Evolutionary conservation across 2,888 invertebrate genomes (phyloP).

Genomic region (Dioctria linearis): DNA sequence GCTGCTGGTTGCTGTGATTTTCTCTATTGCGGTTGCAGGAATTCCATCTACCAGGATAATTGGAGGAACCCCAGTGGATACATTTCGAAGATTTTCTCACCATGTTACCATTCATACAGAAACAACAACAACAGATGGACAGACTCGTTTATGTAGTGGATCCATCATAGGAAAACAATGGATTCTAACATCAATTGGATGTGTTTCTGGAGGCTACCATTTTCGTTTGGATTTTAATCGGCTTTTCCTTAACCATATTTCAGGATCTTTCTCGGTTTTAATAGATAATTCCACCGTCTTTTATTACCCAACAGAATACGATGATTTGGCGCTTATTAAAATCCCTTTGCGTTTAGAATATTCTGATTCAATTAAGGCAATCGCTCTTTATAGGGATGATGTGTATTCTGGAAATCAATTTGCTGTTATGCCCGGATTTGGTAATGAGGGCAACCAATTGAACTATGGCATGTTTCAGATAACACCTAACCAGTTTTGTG

Average conservation of each 20-base stretch:
- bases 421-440: conserved; percentile 37
- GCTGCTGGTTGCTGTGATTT: background rate
- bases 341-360: background rate
- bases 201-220: background rate
- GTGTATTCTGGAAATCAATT: background rate
- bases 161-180: conserved; percentile 34
- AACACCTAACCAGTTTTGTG: background rate
- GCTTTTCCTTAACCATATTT: background rate
- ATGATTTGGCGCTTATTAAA: conserved; percentile 29
- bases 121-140: background rate
- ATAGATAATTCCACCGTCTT: background rate
- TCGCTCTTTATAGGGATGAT: background rate
- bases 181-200: conserved; percentile 33
- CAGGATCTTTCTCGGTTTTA: conserved; percentile 12
- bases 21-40: background rate
- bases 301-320: conserved; percentile 27
- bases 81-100: conserved; percentile 29
- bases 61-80: conserved; percentile 35
- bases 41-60: conserved; percentile 10
- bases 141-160: conserved; percentile 10
- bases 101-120: conserved; percentile 33
- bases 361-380: background rate
- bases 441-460: background rate
- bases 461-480: conserved; percentile 40
- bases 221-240: conserved; percentile 28